Base-by-base conservation (phyloP, 2,797 vertebrate genomes). In the Kryptopterus vitreolus region DNA sequence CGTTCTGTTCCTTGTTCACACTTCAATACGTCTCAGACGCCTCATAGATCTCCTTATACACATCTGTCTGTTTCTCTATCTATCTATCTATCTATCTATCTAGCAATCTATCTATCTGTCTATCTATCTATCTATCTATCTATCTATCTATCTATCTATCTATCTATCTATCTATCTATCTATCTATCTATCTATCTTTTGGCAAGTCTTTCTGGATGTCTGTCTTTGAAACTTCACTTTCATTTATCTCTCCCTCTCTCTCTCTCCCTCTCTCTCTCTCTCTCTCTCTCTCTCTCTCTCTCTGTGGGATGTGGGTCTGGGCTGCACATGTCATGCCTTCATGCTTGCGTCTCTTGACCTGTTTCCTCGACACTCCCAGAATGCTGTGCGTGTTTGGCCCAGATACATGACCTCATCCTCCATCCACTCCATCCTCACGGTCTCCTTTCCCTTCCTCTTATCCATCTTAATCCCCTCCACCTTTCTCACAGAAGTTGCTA, bases 1-100 rank as follows among this genome's bases (percentile, higher is more conserved):
- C 90, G 91, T 94, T 90, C 89, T 90, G 87, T 90, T 90, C 89
- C 81, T 79, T 76, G 38, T 85, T 88, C 80, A 68, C 63, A 6
- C 18, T 48, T 81, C 62, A 65, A 4, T 4, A 52, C 62, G 11
- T 3, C 62, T 63, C 29, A 35, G 1, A 1, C 11, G 22, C 11
- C 63, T 43, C 62, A 38, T 9, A 12, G 24, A 58, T 11, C 57
- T 58, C 12, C 59, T 31, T 15, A 16, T 33, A 62, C 29, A 22
- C 16, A 1, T 31, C 62, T 65, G 31, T 65, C 33, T 38, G 10
- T 38, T 20, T n/a, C 20, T 38, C 3, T 38, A 9, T 38, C 38
- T 43, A 9, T 43, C 38, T 43, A 9, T 43, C 38, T 9, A 9
- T 43, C 38, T 43, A 9, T 43, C 38, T 43, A 9, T 43, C n/a